Conservation (phyloP, 2,113 vertebrate species). For the Calidris pugnax region DNA sequence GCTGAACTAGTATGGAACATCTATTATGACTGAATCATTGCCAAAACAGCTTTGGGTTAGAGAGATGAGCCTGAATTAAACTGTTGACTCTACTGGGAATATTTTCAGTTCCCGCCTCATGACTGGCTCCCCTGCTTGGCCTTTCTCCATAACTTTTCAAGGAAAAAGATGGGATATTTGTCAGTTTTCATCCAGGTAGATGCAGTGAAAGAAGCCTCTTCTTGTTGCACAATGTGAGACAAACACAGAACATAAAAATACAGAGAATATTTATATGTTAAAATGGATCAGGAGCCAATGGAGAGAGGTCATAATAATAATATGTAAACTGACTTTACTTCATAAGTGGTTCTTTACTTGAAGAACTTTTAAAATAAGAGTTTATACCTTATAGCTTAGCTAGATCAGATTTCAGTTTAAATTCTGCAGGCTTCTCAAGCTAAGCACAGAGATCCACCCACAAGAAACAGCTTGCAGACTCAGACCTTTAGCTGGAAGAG, state of each 20-base stretch:
- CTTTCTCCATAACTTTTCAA: not conserved
- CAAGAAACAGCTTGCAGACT: constrained; percentile 62
- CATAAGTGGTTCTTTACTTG: not conserved
- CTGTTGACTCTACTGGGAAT: not conserved
- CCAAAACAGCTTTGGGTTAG: not conserved
- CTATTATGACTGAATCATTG: not conserved
- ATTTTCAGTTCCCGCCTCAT: not conserved
- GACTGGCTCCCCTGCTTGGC: not conserved
- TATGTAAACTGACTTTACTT: not conserved
- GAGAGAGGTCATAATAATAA: not conserved
- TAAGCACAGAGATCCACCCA: constrained; percentile 41
- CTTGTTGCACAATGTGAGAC: not conserved
- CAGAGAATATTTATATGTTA: not conserved
- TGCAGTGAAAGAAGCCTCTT: not conserved
- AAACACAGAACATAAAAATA: not conserved
- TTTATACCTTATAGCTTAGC: not conserved
- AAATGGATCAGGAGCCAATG: not conserved
- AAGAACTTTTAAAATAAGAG: not conserved
- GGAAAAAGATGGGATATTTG: not conserved
- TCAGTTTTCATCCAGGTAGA: not conserved
- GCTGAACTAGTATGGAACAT: not conserved
- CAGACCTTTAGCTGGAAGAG: constrained; percentile 46
- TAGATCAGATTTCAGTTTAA: not conserved
- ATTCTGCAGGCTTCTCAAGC: not conserved
- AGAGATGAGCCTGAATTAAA: not conserved